phyloP scores from a whole-genome alignment of 2,888 invertebrate species.

The Lacanobia wlatinum region DNA sequence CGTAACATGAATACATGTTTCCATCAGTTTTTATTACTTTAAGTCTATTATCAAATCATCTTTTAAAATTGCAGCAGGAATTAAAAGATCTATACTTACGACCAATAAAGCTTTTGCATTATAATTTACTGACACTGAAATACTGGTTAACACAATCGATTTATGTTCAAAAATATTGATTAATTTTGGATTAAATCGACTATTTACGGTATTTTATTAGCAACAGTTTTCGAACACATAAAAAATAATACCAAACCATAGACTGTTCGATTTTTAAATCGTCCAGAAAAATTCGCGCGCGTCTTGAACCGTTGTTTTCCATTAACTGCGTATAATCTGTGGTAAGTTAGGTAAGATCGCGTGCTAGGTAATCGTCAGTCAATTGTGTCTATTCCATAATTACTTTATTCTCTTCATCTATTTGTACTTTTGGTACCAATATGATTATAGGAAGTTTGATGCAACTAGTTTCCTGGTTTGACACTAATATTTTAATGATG shows the following conservation, averaged over 20 bases:
- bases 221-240: background rate
- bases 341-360: constrained; percentile 48
- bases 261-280: constrained; percentile 10
- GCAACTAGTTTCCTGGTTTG: constrained; percentile 29
- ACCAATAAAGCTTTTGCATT: constrained; percentile 10
- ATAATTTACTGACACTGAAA: constrained; percentile 20
- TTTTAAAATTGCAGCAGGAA: constrained; percentile 19
- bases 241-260: background rate
- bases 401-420: constrained; percentile 34
- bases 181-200: background rate
- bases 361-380: constrained; percentile 30
- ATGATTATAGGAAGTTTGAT: constrained; percentile 31
- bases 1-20: background rate
- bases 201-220: background rate
- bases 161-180: background rate
- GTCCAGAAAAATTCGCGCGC: background rate
- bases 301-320: constrained; percentile 1
- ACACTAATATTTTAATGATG: constrained; percentile 28
- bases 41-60: constrained; percentile 15
- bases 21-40: constrained; percentile 23
- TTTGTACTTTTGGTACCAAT: constrained; percentile 31
- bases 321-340: constrained; percentile 32
- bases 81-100: constrained; percentile 31
- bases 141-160: constrained; percentile 9
- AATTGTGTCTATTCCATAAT: constrained; percentile 38